Conservation (phyloP, 2,113 vertebrate genomes). For the Caretta caretta region DNA sequence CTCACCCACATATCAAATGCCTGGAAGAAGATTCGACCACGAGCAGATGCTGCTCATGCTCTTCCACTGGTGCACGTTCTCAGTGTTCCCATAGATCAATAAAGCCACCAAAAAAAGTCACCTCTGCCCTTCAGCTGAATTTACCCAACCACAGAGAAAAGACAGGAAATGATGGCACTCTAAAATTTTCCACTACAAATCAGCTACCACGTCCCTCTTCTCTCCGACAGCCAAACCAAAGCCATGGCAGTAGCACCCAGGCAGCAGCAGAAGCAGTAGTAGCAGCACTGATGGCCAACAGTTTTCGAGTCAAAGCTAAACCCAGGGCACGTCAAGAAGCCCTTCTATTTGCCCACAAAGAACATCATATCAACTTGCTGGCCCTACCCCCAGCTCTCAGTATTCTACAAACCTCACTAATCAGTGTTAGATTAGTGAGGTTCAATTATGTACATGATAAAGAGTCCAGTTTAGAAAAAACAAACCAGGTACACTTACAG, state of each 20-base stretch:
- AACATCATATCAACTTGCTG: neutral
- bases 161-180: neutral
- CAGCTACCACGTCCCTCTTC: neutral
- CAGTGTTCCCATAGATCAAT: neutral
- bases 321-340: neutral
- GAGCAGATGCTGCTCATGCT: neutral
- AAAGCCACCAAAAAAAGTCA: neutral
- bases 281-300: neutral
- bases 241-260: neutral
- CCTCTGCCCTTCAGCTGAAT: neutral
- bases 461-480: neutral
- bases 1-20: neutral
- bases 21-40: neutral
- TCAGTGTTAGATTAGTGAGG: neutral
- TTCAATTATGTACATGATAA: neutral
- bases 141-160: neutral
- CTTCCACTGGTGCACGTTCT: neutral
- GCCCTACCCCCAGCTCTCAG: neutral
- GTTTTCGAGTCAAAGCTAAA: neutral
- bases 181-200: neutral
- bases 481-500: neutral
- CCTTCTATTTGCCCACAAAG: neutral
- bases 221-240: neutral
- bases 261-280: neutral
- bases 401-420: neutral